Evolutionary conservation across 2,888 invertebrate genomes (phyloP).

Genomic region (Azorinus chamasolen): DNA sequence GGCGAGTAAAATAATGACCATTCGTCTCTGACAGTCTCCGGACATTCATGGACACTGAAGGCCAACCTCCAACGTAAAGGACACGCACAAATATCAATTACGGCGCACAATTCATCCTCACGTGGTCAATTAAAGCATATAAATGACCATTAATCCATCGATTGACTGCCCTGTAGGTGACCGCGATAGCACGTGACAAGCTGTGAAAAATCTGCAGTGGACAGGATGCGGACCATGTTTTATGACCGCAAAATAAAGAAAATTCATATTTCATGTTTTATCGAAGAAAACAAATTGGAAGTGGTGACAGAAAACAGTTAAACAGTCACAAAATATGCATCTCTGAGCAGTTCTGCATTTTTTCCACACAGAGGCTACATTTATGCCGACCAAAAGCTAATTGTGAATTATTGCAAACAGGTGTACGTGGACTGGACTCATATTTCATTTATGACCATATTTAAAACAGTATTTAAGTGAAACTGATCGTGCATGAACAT

Average conservation of each 20-base stretch:
- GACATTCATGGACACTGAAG: too few species aligned
- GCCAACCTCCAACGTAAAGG: too few species aligned
- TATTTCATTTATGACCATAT: constrained; percentile 46
- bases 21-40: too few species aligned
- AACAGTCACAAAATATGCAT: constrained; percentile 38
- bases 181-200: constrained; percentile 56
- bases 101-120: constrained; percentile 14
- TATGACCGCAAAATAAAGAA: constrained; percentile 46
- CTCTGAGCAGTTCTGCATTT: constrained; percentile 1
- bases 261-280: constrained; percentile 50
- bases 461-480: too few species aligned
- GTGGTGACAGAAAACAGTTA: constrained; percentile 18
- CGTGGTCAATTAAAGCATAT: constrained; percentile 56
- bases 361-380: constrained; percentile 6
- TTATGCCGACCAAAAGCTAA: constrained; percentile 25
- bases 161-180: constrained; percentile 35
- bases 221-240: constrained; percentile 33
- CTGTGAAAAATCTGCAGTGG: constrained; percentile 53
- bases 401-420: constrained; percentile 52
- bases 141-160: constrained; percentile 40
- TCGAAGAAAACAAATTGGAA: constrained; percentile 34
- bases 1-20: too few species aligned
- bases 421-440: constrained; percentile 41
- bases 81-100: constrained; percentile 17
- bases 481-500: too few species aligned